Percentiles rank a stretch among this genome's conserved stretches.
These are phyloP conservation scores for Sarcophaga peregrina DNA, from an alignment of 1,140 invertebrate genomes.

Conservation along the genomic window DNA sequence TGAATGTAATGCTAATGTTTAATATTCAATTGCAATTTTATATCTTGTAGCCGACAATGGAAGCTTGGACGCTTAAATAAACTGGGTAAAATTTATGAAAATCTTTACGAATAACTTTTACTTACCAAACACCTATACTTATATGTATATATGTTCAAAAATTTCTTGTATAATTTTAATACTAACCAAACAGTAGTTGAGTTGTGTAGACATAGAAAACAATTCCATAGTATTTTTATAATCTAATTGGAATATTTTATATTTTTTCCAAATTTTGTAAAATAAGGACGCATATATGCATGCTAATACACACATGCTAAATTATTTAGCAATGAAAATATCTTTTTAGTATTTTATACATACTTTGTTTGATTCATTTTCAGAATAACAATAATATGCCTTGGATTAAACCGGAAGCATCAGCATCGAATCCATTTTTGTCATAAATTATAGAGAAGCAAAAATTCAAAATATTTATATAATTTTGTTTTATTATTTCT, in stretches of 20 bases:
- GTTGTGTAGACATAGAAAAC: not conserved
- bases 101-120: conserved; percentile 25
- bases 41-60: conserved; percentile 65
- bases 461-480: conserved; percentile 23
- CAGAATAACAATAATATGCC: conserved; percentile 62
- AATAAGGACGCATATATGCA: conserved; percentile 1
- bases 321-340: conserved; percentile 29
- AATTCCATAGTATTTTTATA: not conserved
- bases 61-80: conserved; percentile 68
- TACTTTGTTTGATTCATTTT: not conserved
- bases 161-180: not conserved
- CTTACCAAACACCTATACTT: not conserved
- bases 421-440: conserved; percentile 66
- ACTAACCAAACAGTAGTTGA: conserved; percentile 3
- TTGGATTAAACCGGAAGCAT: conserved; percentile 64
- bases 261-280: not conserved
- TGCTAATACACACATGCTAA: not conserved
- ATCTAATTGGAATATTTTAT: conserved; percentile 5
- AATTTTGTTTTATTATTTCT: conserved; percentile 11
- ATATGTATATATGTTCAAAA: conserved; percentile 3
- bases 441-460: conserved; percentile 52
- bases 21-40: conserved; percentile 56
- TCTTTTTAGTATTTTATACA: not conserved
- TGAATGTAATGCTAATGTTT: conserved; percentile 34
- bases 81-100: conserved; percentile 60